Conservation (phyloP, 1,140 invertebrate species). For the Wiebesia pumilae region DNA sequence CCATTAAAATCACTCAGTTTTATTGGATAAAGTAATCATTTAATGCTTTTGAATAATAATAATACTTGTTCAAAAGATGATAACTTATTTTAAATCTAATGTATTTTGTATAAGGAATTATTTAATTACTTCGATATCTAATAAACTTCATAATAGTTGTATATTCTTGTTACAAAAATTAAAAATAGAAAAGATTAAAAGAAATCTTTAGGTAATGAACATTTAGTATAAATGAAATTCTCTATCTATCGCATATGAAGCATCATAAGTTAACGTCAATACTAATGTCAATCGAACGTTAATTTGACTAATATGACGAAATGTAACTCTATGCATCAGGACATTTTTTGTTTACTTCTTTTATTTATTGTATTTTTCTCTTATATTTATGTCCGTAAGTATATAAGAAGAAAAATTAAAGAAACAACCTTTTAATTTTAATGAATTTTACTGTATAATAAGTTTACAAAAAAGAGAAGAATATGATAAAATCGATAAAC, state of each 20-base stretch:
- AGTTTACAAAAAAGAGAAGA: slow-evolving; percentile 3
- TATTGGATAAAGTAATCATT: too few species aligned
- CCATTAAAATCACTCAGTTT: too few species aligned
- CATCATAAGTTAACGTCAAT: neutral
- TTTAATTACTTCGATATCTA: too few species aligned
- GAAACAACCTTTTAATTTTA: neutral
- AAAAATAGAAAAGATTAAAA: too few species aligned
- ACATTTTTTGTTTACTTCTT: neutral
- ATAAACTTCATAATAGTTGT: too few species aligned
- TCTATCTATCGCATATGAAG: neutral
- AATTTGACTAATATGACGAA: slow-evolving; percentile 25
- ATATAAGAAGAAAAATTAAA: neutral
- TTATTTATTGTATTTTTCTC: neutral
- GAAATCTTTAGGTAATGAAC: neutral
- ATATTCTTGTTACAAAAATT: too few species aligned
- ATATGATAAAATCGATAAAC: neutral
- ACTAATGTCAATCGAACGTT: slow-evolving; percentile 9
- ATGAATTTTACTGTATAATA: slow-evolving; percentile 13
- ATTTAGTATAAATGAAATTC: neutral
- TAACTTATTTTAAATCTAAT: too few species aligned
- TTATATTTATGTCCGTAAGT: neutral
- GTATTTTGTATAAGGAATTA: too few species aligned
- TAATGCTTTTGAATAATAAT: too few species aligned
- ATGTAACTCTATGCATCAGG: neutral
- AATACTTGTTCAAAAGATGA: too few species aligned